Conservation (phyloP, 2,888 invertebrate genomes). For the Standfussiana lucernea region DNA sequence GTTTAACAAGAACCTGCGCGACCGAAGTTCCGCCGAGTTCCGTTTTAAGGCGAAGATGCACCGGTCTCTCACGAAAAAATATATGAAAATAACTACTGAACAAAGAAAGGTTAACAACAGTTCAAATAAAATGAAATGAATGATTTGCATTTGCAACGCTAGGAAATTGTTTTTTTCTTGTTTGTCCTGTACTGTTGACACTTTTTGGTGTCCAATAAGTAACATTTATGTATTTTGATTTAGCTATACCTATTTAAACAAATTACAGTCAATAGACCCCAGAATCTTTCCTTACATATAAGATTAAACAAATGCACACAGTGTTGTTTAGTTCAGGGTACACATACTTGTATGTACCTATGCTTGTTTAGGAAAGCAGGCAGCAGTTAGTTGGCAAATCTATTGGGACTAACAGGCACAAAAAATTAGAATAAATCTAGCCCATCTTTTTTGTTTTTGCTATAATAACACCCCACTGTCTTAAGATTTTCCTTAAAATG, state of each 20-base stretch:
- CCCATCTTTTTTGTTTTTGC: too few relatives aligned
- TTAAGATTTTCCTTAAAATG: neutral
- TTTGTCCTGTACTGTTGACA: neutral
- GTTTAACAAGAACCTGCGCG: constrained; percentile 85
- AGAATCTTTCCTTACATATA: neutral
- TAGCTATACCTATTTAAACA: neutral
- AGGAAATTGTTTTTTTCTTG: neutral
- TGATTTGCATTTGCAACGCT: neutral
- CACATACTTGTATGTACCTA: neutral
- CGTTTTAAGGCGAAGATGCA: constrained; percentile 78
- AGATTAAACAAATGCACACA: neutral
- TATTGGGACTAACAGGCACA: neutral
- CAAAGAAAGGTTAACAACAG: neutral
- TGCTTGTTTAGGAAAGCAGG: neutral
- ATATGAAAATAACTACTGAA: neutral
- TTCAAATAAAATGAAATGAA: neutral
- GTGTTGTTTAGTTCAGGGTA: neutral
- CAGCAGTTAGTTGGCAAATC: too few relatives aligned
- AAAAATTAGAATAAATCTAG: neutral
- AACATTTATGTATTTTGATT: neutral
- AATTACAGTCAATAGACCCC: neutral
- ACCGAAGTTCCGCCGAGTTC: constrained; percentile 82
- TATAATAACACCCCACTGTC: neutral
- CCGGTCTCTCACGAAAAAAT: neutral
- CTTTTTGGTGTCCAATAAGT: neutral